Evolutionary conservation across 1,140 invertebrate species (phyloP).

Genomic region (Ips nitidus): DNA sequence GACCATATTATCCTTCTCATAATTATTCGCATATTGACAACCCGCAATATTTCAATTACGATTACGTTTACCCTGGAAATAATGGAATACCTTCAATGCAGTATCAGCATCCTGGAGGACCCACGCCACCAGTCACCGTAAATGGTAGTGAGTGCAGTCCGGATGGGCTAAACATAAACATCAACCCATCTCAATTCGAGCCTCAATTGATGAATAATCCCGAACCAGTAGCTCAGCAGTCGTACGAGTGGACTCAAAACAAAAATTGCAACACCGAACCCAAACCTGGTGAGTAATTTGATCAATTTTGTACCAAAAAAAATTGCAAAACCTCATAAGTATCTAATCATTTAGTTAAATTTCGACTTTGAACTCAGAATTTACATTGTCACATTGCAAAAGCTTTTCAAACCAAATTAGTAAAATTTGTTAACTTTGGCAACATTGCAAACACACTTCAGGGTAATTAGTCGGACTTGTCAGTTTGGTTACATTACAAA

Average conservation of each 20-base stretch:
- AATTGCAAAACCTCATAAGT: too few relatives aligned
- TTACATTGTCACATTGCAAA: too few relatives aligned
- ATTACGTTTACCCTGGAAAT: slow-evolving; percentile 40
- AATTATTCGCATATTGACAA: too few relatives aligned
- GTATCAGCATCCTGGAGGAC: slow-evolving; percentile 30
- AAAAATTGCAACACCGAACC: slow-evolving; percentile 78
- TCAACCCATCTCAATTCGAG: slow-evolving; percentile 47
- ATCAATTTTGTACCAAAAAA: background rate
- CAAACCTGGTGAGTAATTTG: slow-evolving; percentile 69
- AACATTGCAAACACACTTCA: too few relatives aligned
- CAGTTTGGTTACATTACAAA: too few relatives aligned
- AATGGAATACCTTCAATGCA: slow-evolving; percentile 35
- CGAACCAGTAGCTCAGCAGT: slow-evolving; percentile 67
- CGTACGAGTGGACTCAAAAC: slow-evolving; percentile 90
- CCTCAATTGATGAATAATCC: slow-evolving; percentile 8
- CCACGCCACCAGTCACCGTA: slow-evolving; percentile 64
- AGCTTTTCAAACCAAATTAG: too few relatives aligned
- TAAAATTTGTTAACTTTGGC: too few relatives aligned
- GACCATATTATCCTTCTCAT: too few relatives aligned
- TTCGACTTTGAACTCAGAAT: too few relatives aligned
- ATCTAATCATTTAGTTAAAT: too few relatives aligned
- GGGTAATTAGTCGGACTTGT: too few relatives aligned
- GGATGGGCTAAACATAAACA: slow-evolving; percentile 56
- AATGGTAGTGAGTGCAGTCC: slow-evolving; percentile 67
- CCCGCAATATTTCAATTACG: slow-evolving; percentile 35